phyloP scores from a whole-genome alignment of 2,888 invertebrate genomes.

The Margaritifera margaritifera region DNA sequence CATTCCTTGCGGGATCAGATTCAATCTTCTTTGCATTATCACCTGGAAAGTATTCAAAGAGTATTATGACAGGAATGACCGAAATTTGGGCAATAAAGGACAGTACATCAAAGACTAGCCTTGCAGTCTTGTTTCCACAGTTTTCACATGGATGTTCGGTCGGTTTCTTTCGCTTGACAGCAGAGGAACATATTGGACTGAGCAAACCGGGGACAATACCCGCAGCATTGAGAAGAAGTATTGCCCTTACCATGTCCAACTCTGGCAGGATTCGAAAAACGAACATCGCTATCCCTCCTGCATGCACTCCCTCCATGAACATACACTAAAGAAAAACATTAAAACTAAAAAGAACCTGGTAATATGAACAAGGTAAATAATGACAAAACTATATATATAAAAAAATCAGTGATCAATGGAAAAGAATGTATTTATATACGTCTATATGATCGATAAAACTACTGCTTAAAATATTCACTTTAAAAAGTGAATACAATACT shows the following conservation, averaged over 20 bases:
- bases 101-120: constrained; percentile 28
- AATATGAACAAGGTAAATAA: no score
- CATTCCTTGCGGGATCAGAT: constrained; percentile 8
- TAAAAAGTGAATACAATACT: no score
- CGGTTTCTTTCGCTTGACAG: constrained; percentile 3
- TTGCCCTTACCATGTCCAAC: constrained; percentile 56
- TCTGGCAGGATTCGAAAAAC: constrained; percentile 64
- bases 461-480: no score
- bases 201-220: constrained; percentile 62
- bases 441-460: no score
- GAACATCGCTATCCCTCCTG: constrained; percentile 63
- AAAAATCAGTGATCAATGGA: no score
- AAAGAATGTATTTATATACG: no score
- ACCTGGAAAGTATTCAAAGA: constrained; percentile 23
- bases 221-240: constrained; percentile 58
- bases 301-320: constrained; percentile 46
- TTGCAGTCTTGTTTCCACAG: constrained; percentile 1
- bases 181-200: constrained; percentile 46
- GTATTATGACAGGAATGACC: constrained; percentile 43
- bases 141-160: background rate
- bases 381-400: no score
- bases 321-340: no score
- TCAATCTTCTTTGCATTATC: constrained; percentile 14
- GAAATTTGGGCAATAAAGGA: constrained; percentile 39
- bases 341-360: no score